Evolutionary conservation across 2,797 vertebrate genomes (phyloP), one percentile per base, ranked within the genome.

Genomic region (Coracias cyanogaster): DNA sequence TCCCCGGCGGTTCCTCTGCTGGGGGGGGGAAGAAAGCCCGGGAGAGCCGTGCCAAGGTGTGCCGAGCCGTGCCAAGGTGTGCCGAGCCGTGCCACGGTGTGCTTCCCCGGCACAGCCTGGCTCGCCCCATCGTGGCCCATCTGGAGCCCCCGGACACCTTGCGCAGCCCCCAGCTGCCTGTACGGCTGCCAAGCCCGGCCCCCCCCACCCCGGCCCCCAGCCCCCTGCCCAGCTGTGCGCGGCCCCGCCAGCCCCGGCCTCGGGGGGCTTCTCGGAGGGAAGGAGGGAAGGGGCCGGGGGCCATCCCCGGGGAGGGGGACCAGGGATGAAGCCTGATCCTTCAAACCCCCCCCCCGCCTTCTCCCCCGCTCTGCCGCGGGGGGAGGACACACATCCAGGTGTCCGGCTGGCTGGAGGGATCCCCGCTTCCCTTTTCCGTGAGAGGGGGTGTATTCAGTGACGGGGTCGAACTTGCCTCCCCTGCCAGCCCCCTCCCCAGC

Each of bases 1-100:
- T 9, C 98, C 98, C 15, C 99, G 98, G 19, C 99, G 98, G 93
- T 98, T 98, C 96, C 98, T 98, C 95, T 99, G 99, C 99, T 99
- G 97, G 6, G 2, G 18, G 7, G 29, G 12, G 5, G 13, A 21
- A 7, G 37, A 52, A 5, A 84, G 10, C 12, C 45, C 15, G 4
- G 19, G 52, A 78, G 51, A 67, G n/a, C 48, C 35, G 11, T 52
- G 67, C 26, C 33, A 66, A 66, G 35, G 48, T 39, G 66, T 51
- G 54, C 26, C 33, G 46, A 46, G 26, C 33, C 29, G 66, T 51
- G 54, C 26, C 33, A 66, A 46, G 26, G 48, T 39, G 66, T 51
- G 54, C 69, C 76, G 39, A 62, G 33, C 10, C 8, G 4, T 46
- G 65, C 74, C 51, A 43, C 80, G 37, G 45, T 39, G 52, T 52